Conservation (phyloP, 2,797 vertebrate species). For the Alectoris magna region DNA sequence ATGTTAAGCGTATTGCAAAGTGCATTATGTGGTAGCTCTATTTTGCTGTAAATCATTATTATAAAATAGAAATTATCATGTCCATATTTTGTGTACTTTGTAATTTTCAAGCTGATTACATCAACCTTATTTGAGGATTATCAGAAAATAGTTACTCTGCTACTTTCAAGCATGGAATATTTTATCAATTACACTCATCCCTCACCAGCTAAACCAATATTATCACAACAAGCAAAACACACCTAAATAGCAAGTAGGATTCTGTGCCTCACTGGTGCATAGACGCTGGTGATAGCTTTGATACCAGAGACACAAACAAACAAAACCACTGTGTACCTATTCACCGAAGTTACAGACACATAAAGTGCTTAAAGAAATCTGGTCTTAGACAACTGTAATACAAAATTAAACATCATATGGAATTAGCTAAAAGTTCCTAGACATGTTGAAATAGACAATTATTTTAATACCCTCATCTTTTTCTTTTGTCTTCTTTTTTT, state of each 20-base stretch:
- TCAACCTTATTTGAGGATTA: constrained; percentile 59
- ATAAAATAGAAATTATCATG: constrained; percentile 66
- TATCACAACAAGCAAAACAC: neutral
- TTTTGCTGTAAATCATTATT: constrained; percentile 65
- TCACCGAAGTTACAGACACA: neutral
- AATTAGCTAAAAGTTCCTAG: neutral
- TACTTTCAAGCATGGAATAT: constrained; percentile 18
- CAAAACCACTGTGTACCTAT: neutral
- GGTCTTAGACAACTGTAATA: neutral
- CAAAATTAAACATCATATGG: neutral
- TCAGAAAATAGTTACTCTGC: constrained; percentile 58
- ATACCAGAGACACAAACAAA: neutral
- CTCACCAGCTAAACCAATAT: neutral
- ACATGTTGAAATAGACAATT: neutral
- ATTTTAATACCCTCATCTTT: neutral
- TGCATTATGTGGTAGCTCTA: constrained; percentile 72
- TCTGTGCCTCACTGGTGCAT: neutral
- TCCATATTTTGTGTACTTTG: constrained; percentile 38
- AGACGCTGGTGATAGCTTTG: neutral
- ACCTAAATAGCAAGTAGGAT: neutral
- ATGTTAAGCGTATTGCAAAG: constrained; percentile 78
- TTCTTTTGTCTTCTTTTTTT: too few relatives aligned
- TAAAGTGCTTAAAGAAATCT: neutral
- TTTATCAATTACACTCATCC: constrained; percentile 23
- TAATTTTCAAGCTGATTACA: constrained; percentile 78